Percentiles rank a stretch among this genome's conserved stretches.
Conservation (phyloP, 2,113 vertebrate genomes). For the Cepphus grylle region DNA sequence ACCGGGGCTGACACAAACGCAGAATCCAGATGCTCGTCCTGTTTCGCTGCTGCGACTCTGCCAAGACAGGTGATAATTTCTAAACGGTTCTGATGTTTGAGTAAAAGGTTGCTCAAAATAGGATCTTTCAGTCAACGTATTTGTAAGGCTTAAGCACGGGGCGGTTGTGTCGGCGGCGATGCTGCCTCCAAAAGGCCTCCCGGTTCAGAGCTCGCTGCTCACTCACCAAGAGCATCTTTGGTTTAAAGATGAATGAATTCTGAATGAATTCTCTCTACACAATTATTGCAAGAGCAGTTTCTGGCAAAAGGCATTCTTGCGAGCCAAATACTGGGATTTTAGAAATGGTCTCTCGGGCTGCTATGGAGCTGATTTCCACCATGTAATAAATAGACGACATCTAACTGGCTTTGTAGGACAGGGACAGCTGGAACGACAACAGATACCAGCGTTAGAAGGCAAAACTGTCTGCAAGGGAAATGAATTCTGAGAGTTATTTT, state of each 20-base stretch:
- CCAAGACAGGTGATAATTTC: background rate
- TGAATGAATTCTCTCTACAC: background rate
- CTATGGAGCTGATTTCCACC: accelerated
- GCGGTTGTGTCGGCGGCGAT: accelerated
- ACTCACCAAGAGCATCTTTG: background rate
- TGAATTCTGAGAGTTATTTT: background rate
- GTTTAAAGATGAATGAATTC: background rate
- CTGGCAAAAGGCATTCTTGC: background rate
- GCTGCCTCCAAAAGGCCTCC: background rate
- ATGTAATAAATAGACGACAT: accelerated
- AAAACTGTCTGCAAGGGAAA: background rate
- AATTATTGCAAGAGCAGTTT: background rate
- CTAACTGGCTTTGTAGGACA: background rate
- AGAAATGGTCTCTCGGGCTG: background rate
- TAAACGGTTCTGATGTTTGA: background rate
- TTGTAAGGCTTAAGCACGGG: accelerated
- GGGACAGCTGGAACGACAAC: background rate
- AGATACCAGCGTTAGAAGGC: no score
- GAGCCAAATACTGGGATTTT: background rate
- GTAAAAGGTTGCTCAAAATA: background rate
- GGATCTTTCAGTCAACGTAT: background rate
- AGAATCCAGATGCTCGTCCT: background rate
- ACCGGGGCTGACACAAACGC: background rate
- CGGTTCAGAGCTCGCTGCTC: accelerated
- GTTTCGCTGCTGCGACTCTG: background rate